phyloP scores from a whole-genome alignment of 2,888 invertebrate genomes.

The Patella pellucida region DNA sequence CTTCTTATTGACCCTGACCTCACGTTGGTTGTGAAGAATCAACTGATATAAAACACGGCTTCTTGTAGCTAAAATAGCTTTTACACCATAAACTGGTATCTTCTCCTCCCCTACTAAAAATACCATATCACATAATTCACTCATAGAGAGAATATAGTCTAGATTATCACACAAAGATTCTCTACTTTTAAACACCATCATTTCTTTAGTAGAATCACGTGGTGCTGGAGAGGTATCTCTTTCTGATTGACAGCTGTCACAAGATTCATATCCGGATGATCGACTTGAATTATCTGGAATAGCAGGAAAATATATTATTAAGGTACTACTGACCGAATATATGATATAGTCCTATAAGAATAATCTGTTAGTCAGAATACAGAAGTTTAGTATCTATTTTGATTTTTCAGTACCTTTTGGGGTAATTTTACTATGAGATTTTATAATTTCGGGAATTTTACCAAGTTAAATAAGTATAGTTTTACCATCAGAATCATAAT shows the following conservation, averaged over 20 bases:
- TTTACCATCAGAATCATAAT: background rate
- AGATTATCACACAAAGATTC: slow-evolving; percentile 2
- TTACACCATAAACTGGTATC: background rate
- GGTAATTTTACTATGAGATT: background rate
- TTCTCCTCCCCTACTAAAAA: background rate
- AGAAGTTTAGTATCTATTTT: background rate
- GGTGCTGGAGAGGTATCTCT: background rate
- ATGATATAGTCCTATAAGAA: background rate
- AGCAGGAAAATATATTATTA: background rate
- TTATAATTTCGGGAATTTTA: too few relatives aligned
- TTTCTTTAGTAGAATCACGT: background rate
- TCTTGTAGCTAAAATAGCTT: background rate
- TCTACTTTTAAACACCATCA: slow-evolving; percentile 4
- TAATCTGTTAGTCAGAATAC: background rate
- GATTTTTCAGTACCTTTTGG: background rate
- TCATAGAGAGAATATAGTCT: background rate
- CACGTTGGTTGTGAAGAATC: background rate
- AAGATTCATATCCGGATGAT: slow-evolving; percentile 3
- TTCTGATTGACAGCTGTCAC: too few relatives aligned
- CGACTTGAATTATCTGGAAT: background rate
- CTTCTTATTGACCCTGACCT: background rate
- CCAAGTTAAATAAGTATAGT: too few relatives aligned
- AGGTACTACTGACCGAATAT: background rate
- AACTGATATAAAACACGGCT: background rate
- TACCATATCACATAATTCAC: background rate